Evolutionary conservation across 2,888 invertebrate species (phyloP).

Genomic region (Machimus atricapillus): DNA sequence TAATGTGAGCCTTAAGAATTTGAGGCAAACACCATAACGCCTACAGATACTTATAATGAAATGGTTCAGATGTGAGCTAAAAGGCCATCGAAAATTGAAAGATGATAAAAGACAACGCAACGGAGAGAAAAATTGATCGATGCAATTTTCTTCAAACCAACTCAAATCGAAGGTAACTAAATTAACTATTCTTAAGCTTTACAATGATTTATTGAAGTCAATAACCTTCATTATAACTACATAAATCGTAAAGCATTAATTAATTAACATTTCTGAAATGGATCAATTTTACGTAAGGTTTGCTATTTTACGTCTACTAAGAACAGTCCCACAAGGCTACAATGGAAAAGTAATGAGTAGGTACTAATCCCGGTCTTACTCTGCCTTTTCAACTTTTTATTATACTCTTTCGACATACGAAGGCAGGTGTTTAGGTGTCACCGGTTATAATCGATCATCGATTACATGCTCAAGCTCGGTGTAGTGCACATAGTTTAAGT

Average conservation of each 20-base stretch:
- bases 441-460: background rate
- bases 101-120: background rate
- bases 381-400: background rate
- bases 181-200: background rate
- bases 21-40: background rate
- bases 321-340: background rate
- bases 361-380: background rate
- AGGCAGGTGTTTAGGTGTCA: background rate
- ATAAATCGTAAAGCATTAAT: background rate
- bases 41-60: background rate
- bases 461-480: background rate
- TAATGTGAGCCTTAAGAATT: background rate
- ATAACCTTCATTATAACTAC: background rate
- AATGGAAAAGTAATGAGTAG: background rate
- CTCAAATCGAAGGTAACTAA: background rate
- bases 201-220: background rate
- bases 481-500: background rate
- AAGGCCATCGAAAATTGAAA: background rate
- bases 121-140: background rate
- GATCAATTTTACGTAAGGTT: background rate
- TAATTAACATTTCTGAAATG: background rate
- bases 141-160: background rate
- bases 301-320: background rate
- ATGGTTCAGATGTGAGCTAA: background rate
- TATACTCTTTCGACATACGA: background rate